Base-by-base conservation (phyloP, 2,113 vertebrate species). In the Datnioides undecimradiatus region DNA sequence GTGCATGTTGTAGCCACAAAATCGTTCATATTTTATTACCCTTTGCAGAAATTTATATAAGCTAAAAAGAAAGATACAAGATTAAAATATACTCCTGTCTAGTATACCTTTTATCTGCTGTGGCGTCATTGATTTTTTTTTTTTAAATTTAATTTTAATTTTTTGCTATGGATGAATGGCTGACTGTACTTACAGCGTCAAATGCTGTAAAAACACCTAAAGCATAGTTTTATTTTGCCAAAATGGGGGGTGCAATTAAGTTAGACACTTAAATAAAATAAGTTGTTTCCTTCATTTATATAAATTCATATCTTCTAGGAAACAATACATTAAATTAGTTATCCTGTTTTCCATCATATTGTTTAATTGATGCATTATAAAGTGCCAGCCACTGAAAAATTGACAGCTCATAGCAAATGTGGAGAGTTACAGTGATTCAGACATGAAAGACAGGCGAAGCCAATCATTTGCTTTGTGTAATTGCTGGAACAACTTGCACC, bases 11-110 rank as follows among this genome's bases (percentile, higher is more conserved):
- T 34, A 67, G 52, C 75, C 49, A 72, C 76, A 45, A 76, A 81
- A 77, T 79, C 45, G n/a, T 90, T 68, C 62, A 88, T 87, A 80
- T 86, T 91, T 86, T n/a, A 90, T 89, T 49, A 76, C 21, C 3
- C 21, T 81, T 59, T 52, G 16, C 48, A 67, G 82, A 63, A 54
- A 34, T 43, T 55, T 54, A 62, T 55, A 69, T 1, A 60, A 63
- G 10, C 23, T 34, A 48, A 57, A 74, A 73, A n/a, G n/a, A 60
- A 52, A 23, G 17, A 38, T 14, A 17, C 34, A 38, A 51, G 54
- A 71, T 38, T 29, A 43, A 27, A 54, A 65, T 43, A 64, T 5
- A n/a, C 19, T 52, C 23, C 38, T 38, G 19, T 57, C 16, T 8
- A 29, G 9, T 43, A 4, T 5, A 23, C 8, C 43, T 55, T 68